These are phyloP conservation scores for Zaprionus bogoriensis DNA, from an alignment of 2,888 invertebrate genomes.

Conservation along the genomic window DNA sequence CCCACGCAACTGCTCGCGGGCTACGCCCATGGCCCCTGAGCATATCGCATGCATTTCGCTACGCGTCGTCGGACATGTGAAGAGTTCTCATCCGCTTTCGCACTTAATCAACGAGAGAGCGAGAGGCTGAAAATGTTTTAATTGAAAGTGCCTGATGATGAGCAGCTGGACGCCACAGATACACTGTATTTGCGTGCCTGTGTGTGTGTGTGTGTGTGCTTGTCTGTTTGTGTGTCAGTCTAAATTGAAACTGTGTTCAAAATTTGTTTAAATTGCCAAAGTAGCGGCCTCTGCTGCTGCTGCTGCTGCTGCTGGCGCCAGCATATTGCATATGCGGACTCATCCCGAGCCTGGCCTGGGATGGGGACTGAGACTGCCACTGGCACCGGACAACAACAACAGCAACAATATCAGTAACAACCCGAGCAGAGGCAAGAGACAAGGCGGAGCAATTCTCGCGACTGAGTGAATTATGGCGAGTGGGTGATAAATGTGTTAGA, in stretches of 20 bases:
- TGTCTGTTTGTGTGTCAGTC: slow-evolving; percentile 39
- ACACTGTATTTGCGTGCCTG: background rate
- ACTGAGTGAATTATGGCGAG: slow-evolving; percentile 57
- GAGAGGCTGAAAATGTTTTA: slow-evolving; percentile 65
- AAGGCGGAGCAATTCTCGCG: slow-evolving; percentile 48
- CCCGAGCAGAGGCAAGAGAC: background rate
- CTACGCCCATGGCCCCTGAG: background rate
- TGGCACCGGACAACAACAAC: background rate
- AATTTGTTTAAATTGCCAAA: slow-evolving; percentile 61
- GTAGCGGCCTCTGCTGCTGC: slow-evolving; percentile 19
- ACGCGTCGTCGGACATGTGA: slow-evolving; percentile 2
- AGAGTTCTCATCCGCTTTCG: slow-evolving; percentile 36
- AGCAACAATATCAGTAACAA: background rate
- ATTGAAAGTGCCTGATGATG: slow-evolving; percentile 74
- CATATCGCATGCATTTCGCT: background rate
- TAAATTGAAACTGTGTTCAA: slow-evolving; percentile 67
- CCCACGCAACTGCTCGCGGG: background rate
- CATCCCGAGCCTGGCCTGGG: slow-evolving; percentile 8
- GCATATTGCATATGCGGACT: slow-evolving; percentile 40
- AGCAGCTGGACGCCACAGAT: slow-evolving; percentile 25
- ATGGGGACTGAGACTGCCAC: background rate
- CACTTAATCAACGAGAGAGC: slow-evolving; percentile 63
- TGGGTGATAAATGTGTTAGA: slow-evolving; percentile 69
- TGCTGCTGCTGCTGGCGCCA: slow-evolving; percentile 56
- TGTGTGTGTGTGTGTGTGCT: slow-evolving; percentile 14